Conservation (phyloP, 2,888 invertebrate species). For the Tenthredo amoena region DNA sequence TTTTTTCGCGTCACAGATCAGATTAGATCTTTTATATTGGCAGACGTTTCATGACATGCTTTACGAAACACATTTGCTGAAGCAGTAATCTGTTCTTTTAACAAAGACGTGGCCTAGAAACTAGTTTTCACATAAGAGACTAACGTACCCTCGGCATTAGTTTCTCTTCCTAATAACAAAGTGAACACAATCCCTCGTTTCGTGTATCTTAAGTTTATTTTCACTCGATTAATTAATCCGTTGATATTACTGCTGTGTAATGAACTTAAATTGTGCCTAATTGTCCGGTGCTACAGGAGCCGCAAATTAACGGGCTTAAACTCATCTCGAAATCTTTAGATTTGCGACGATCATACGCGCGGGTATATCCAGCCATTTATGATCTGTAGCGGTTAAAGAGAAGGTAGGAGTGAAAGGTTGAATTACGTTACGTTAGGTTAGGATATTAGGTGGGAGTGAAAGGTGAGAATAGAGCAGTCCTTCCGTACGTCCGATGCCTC, state of each 20-base stretch:
- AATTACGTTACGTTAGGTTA: constrained; percentile 7
- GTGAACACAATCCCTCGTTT: not conserved
- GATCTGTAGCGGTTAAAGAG: not conserved
- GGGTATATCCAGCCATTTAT: not conserved
- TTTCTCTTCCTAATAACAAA: not conserved
- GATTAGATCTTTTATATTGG: constrained; percentile 40
- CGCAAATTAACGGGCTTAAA: not conserved
- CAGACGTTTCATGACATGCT: constrained; percentile 38
- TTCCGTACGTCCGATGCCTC: constrained; percentile 7
- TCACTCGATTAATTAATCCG: not conserved
- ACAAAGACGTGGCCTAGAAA: constrained; percentile 27
- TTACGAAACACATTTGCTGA: constrained; percentile 10
- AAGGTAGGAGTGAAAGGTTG: constrained; percentile 44
- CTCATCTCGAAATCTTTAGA: constrained; percentile 2
- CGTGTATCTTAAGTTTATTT: not conserved
- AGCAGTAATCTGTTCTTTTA: not conserved
- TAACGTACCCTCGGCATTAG: not conserved
- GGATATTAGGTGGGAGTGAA: constrained; percentile 39
- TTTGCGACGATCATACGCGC: not conserved
- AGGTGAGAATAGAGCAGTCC: constrained; percentile 34
- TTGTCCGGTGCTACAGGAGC: not conserved
- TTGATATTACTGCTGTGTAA: not conserved
- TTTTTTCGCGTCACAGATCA: not conserved
- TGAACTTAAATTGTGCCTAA: not conserved
- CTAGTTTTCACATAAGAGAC: constrained; percentile 33